These are phyloP conservation scores for Falco punctatus DNA, from an alignment of 2,113 vertebrate species.

Conservation along the genomic window DNA sequence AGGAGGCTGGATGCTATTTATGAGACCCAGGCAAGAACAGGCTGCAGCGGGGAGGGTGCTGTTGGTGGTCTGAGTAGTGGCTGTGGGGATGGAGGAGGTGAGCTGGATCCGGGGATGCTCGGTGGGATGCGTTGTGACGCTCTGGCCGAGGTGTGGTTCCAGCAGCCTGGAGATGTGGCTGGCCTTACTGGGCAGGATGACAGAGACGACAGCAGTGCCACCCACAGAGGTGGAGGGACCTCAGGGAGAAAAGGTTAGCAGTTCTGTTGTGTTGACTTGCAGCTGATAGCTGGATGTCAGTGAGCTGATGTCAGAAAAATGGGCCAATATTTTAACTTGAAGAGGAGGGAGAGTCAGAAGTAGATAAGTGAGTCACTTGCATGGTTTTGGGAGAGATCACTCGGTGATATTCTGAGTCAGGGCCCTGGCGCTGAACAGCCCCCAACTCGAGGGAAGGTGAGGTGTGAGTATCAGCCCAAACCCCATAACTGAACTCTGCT, in stretches of 20 bases:
- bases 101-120: background rate
- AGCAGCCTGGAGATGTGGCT: background rate
- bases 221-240: background rate
- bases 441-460: background rate
- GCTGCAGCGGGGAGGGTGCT: background rate
- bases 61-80: too few species aligned
- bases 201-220: background rate
- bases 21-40: background rate
- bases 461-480: background rate
- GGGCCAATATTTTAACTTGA: constrained; percentile 33
- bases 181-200: background rate
- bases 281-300: constrained; percentile 28
- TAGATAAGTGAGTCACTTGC: constrained; percentile 41
- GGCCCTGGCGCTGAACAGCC: background rate
- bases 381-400: constrained; percentile 26
- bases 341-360: background rate
- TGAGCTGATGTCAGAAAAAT: constrained; percentile 36
- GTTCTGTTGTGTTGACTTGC: background rate
- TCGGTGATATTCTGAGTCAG: constrained; percentile 1
- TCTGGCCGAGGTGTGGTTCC: background rate
- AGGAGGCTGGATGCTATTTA: background rate
- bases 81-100: background rate
- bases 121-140: accelerated
- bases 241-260: background rate
- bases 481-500: background rate